Evolutionary conservation across 2,888 invertebrate genomes (phyloP).

Genomic region (Caenorhabditis wallacei): DNA sequence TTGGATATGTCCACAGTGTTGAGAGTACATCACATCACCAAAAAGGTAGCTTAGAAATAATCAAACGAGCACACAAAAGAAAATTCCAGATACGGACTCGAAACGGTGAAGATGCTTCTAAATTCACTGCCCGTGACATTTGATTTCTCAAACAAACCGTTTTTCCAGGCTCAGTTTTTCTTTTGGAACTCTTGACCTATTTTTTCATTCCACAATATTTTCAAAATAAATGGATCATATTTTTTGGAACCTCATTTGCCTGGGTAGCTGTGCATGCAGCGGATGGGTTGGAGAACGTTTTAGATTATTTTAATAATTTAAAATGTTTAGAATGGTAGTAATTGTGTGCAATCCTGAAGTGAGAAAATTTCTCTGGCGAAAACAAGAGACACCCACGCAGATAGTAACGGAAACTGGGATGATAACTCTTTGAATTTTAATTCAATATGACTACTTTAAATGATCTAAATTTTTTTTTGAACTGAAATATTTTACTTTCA

Average conservation of each 20-base stretch:
- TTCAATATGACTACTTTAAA: too few relatives aligned
- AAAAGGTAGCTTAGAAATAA: background rate
- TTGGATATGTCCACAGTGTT: constrained; percentile 53
- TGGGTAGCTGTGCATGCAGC: constrained; percentile 25
- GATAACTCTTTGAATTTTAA: background rate
- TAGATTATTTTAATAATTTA: background rate
- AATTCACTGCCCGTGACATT: background rate
- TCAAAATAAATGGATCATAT: constrained; percentile 16
- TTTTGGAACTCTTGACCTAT: constrained; percentile 28
- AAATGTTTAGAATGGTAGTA: background rate
- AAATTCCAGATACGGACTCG: background rate
- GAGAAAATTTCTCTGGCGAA: background rate
- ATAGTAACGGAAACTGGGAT: background rate
- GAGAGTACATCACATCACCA: constrained; percentile 6
- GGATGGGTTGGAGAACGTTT: constrained; percentile 4
- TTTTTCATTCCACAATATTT: constrained; percentile 20
- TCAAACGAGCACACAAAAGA: background rate
- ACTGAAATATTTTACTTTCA: too few relatives aligned
- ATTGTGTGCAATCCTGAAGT: constrained; percentile 26
- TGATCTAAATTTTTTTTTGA: too few relatives aligned
- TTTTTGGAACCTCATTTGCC: constrained; percentile 23
- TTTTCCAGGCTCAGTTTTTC: constrained; percentile 26
- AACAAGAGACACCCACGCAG: background rate
- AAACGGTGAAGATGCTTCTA: background rate
- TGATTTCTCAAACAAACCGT: constrained; percentile 17